Evolutionary conservation across 1,140 invertebrate species (phyloP).

Genomic region (Sycobia sp.): DNA sequence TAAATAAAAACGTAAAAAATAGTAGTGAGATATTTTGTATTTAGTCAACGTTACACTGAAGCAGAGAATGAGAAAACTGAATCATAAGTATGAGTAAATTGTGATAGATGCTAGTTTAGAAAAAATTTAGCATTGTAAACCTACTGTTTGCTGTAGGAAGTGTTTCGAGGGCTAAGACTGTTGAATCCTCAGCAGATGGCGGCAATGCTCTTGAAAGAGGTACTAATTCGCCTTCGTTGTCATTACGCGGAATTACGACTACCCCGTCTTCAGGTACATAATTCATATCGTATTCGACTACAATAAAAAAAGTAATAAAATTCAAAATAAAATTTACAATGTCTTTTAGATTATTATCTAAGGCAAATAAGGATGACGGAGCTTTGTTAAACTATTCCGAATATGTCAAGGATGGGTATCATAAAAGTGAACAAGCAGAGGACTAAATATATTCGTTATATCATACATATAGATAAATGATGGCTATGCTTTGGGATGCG

Average conservation of each 20-base stretch:
- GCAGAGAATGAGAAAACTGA: neutral
- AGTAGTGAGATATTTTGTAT: neutral
- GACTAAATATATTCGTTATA: too few relatives aligned
- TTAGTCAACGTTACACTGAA: neutral
- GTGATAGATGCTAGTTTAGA: too few relatives aligned
- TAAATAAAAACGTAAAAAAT: neutral
- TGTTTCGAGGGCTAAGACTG: slow-evolving; percentile 49
- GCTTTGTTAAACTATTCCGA: too few relatives aligned
- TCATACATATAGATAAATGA: too few relatives aligned
- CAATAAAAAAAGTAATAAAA: slow-evolving; percentile 37
- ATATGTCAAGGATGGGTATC: too few relatives aligned
- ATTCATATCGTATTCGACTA: slow-evolving; percentile 51
- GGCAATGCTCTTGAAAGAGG: slow-evolving; percentile 49
- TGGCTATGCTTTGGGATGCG: too few relatives aligned
- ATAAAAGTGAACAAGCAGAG: too few relatives aligned
- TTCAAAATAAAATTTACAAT: neutral
- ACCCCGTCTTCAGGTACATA: slow-evolving; percentile 54
- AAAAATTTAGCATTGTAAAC: slow-evolving; percentile 37
- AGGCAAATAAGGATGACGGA: too few relatives aligned
- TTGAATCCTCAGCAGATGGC: slow-evolving; percentile 46
- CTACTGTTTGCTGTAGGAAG: slow-evolving; percentile 47
- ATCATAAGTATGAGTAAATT: slow-evolving; percentile 6
- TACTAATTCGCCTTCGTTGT: slow-evolving; percentile 47
- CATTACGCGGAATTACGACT: slow-evolving; percentile 49
- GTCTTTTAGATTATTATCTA: neutral